Base-by-base conservation (phyloP, 2,888 invertebrate genomes). In the Calephelis perditalis region DNA sequence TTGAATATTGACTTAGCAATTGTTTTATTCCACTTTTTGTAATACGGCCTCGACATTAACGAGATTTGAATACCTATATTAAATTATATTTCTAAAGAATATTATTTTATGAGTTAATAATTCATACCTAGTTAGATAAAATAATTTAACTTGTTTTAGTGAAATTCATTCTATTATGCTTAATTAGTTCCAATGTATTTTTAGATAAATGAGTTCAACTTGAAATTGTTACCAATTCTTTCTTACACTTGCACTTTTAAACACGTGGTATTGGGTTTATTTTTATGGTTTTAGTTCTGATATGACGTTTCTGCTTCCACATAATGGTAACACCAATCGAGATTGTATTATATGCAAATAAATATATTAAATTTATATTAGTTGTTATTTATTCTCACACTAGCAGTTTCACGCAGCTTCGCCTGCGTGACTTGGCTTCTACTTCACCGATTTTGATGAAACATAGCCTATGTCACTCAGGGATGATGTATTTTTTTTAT, bases 321-420 rank as follows among this genome's bases (percentile, higher is more conserved):
- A 64, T 66, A 66, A 68, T 71, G 65, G 71, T 67, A 72, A 71
- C 73, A 76, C 76, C 73, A 67, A 75, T 81, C 71, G 79, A 83
- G 78, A 82, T 84, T 84, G 73, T 81, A 79, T 80, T 77, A 78
- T 74, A 73, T 74, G 68, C 74, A 72, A 72, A 76, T 70, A 74
- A 80, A 79, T 78, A 78, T 79, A 80, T 72, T 67, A 72, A 66
- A 63, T 55, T 62, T 64, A 49, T 47, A 58, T 65, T 57, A 10
- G 35, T n/a, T n/a, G n/a, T n/a, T n/a, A n/a, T n/a, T n/a, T n/a
- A n/a, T n/a, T n/a, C n/a, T n/a, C n/a, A n/a, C n/a, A n/a, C n/a
- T n/a, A n/a, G n/a, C n/a, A n/a, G n/a, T n/a, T n/a, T n/a, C n/a
- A n/a, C n/a, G n/a, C n/a, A n/a, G n/a, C n/a, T n/a, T n/a, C n/a